Evolutionary conservation across 2,113 vertebrate genomes (phyloP).

Genomic region (Callocephalon fimbriatum): DNA sequence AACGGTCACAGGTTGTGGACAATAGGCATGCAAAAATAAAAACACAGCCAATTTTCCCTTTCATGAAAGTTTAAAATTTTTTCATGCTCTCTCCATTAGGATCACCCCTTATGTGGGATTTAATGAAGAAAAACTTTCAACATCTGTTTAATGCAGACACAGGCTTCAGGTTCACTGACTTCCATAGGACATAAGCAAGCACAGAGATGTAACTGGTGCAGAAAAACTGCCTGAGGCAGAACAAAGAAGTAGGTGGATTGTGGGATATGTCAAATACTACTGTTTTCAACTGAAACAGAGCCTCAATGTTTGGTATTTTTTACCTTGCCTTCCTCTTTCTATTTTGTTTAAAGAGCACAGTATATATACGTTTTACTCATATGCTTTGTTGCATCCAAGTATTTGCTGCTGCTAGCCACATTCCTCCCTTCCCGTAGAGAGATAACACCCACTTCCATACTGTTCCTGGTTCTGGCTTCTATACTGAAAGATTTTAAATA

Average conservation of each 20-base stretch:
- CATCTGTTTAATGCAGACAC: not conserved
- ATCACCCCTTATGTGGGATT: not conserved
- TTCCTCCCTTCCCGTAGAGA: constrained; percentile 51
- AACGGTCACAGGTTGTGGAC: not conserved
- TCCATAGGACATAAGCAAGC: not conserved
- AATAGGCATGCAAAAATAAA: not conserved
- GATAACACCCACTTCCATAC: constrained; percentile 36
- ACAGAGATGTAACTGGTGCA: not conserved
- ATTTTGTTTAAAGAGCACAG: not conserved
- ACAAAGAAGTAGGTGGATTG: not conserved
- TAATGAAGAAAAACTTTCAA: not conserved
- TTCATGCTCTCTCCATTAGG: not conserved
- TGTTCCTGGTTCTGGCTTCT: not conserved
- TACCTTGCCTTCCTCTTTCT: not conserved
- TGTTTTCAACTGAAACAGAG: not conserved
- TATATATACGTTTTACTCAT: not conserved
- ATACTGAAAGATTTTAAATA: not conserved
- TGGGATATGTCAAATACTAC: not conserved
- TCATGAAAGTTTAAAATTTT: not conserved
- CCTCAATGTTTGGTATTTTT: not conserved
- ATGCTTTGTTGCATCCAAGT: not conserved
- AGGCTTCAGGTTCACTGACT: not conserved
- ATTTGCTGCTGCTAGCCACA: constrained; percentile 5
- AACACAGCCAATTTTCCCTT: not conserved
- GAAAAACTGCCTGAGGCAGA: not conserved